Conservation (phyloP, 2,113 vertebrate species). For the Toxotes jaculatrix region DNA sequence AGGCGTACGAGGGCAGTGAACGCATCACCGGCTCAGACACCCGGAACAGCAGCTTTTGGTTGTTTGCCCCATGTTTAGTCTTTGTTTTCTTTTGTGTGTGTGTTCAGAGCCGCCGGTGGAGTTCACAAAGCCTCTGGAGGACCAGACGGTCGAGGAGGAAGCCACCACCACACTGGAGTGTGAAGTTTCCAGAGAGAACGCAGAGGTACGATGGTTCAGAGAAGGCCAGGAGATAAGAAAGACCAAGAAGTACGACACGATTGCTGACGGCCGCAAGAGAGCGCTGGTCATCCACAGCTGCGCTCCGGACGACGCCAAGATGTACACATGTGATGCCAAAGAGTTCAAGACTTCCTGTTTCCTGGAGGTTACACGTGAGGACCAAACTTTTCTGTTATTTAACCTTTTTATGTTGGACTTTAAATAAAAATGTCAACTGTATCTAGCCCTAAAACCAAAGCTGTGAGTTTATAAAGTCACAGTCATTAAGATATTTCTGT, state of each 20-base stretch:
- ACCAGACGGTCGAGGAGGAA: slow-evolving; percentile 98
- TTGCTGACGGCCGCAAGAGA: slow-evolving; percentile 90
- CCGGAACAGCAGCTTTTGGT: background rate
- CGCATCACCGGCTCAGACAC: background rate
- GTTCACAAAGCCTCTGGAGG: slow-evolving; percentile 96
- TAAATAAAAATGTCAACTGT: background rate
- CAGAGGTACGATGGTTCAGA: slow-evolving; percentile 94
- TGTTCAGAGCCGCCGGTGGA: slow-evolving; percentile 92
- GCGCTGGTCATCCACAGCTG: slow-evolving; percentile 91
- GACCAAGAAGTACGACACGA: slow-evolving; percentile 94
- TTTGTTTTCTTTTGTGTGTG: background rate
- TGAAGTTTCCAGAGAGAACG: slow-evolving; percentile 95
- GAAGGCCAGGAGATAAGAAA: slow-evolving; percentile 95
- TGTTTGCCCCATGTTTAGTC: background rate
- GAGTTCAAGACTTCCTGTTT: slow-evolving; percentile 97
- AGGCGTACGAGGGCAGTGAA: rapidly evolving
- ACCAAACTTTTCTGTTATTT: slow-evolving; percentile 5
- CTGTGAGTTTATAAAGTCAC: background rate
- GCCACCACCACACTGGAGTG: slow-evolving; percentile 93
- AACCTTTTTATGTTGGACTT: background rate
- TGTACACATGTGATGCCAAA: slow-evolving; percentile 93
- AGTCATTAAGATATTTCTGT: too few species aligned
- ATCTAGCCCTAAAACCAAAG: background rate
- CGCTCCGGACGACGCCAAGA: slow-evolving; percentile 91
- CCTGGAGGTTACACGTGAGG: slow-evolving; percentile 97